Evolutionary conservation across 1,140 invertebrate species (phyloP).

Genomic region (Halesus radiatus): DNA sequence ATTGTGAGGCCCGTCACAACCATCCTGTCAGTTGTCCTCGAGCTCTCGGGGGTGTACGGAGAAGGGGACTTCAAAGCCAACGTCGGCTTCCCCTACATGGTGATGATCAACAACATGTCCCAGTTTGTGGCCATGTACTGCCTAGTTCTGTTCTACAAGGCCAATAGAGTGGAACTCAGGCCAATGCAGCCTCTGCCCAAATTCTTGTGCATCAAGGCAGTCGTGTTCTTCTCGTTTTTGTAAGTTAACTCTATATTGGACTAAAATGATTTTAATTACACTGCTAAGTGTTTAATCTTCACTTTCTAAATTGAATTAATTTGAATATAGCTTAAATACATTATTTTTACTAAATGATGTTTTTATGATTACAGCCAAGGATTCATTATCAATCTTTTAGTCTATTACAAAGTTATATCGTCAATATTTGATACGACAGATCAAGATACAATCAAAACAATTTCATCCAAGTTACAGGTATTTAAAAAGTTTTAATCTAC

Average conservation of each 20-base stretch:
- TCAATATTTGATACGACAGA: slow-evolving; percentile 78
- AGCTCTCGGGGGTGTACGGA: slow-evolving; percentile 87
- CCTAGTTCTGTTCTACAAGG: slow-evolving; percentile 93
- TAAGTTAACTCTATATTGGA: slow-evolving; percentile 71
- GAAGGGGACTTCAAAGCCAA: slow-evolving; percentile 90
- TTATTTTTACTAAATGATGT: slow-evolving; percentile 49
- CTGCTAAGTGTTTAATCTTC: neutral
- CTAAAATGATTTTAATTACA: neutral
- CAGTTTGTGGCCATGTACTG: slow-evolving; percentile 98
- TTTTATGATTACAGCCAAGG: slow-evolving; percentile 84
- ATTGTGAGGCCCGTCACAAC: slow-evolving; percentile 91
- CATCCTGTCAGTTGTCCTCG: slow-evolving; percentile 90
- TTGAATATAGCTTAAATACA: neutral
- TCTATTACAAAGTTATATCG: slow-evolving; percentile 77
- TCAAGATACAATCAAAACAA: slow-evolving; percentile 76
- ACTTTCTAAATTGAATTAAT: neutral
- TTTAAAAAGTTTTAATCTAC: too few relatives aligned
- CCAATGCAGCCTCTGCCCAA: slow-evolving; percentile 96
- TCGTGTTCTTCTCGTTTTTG: slow-evolving; percentile 99
- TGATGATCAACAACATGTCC: slow-evolving; percentile 93
- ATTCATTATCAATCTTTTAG: slow-evolving; percentile 88
- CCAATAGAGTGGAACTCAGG: slow-evolving; percentile 86
- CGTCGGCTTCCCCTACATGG: slow-evolving; percentile 91
- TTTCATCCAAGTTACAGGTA: slow-evolving; percentile 87
- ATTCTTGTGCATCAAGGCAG: slow-evolving; percentile 98